phyloP scores from a whole-genome alignment of 37 sponge, comb jelly and placozoan species.

The Axinella damicornis region DNA sequence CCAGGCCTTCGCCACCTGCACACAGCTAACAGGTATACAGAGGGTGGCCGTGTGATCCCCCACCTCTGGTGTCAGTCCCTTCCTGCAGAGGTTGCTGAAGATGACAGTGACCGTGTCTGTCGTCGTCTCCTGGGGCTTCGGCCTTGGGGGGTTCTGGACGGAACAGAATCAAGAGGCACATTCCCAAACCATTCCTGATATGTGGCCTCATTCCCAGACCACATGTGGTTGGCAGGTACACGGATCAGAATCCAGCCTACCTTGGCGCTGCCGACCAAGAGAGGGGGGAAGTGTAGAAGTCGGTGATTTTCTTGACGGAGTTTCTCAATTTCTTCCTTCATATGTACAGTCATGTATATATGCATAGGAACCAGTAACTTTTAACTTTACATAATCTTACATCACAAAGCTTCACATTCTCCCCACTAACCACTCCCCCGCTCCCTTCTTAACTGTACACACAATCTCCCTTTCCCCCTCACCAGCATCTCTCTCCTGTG shows the following conservation, averaged over 20 bases:
- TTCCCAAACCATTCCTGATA: too few species aligned
- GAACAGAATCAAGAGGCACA: too few species aligned
- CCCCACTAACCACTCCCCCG: too few species aligned
- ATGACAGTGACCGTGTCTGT: conserved; percentile 39
- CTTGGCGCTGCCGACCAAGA: conserved; percentile 21
- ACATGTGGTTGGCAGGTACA: too few species aligned
- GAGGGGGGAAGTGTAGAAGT: conserved; percentile 77
- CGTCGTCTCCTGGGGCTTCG: conserved; percentile 15
- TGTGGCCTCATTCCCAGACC: too few species aligned
- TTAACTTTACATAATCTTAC: too few species aligned
- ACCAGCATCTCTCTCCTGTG: conserved; percentile 85
- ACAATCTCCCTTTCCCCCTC: background rate
- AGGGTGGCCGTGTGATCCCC: background rate
- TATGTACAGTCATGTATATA: background rate
- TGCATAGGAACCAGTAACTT: background rate
- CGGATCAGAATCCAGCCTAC: too few species aligned
- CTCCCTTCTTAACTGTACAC: too few species aligned
- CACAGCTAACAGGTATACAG: too few species aligned
- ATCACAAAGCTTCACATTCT: too few species aligned
- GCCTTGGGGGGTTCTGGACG: conserved; percentile 10
- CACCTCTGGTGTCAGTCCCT: conserved; percentile 48
- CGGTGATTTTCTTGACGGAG: conserved; percentile 64
- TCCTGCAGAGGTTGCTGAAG: conserved; percentile 50
- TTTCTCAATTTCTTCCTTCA: conserved; percentile 57
- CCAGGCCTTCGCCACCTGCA: too few species aligned